Evolutionary conservation across 2,113 vertebrate species (phyloP), one percentile per base, ranked within the genome.

Genomic region (Cyrtonyx montezumae): DNA sequence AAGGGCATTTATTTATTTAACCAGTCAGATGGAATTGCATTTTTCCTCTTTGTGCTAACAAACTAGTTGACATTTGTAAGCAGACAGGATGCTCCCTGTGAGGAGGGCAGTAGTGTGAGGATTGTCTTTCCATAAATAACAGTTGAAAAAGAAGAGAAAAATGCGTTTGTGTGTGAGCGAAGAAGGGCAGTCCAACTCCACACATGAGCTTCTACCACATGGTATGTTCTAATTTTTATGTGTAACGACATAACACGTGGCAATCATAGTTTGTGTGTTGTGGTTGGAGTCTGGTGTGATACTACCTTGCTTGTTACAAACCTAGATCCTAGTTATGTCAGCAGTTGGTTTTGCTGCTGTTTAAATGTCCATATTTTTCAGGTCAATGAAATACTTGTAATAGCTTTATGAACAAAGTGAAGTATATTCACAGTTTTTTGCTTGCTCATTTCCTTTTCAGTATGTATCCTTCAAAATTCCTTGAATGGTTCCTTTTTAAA

Each of bases 1-100:
- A 93, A 90, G 25, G 13, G 95, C 93, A 96, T 96, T 97, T 97
- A 97, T 97, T 97, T 97, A 94, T 97, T 93, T 92, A 94, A 87
- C 89, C 63, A 84, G 73, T 93, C 91, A 88, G 90, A 96, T 71
- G 95, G 61, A 48, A 88, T 87, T 93, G 45, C 71, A 28, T 84
- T 70, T 63, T 79, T 62, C 67, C 84, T 96, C 82, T 88, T 86
- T 86, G 76, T 93, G 81, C 68, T 82, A 95, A 79, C 88, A 92
- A 84, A 78, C 18, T 13, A 37, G 61, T 82, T 89, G 87, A 93
- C 53, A 46, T 55, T 82, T 73, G 87, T 78, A 94, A 95, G 88
- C 82, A 94, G 87, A 83, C 76, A 78, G 84, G 55, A 71, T 92
- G 59, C 75, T 90, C 89, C 61, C 89, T 88, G 81, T 95, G 92